Base-by-base conservation (phyloP, 30 jellyfish, hydroid and myxozoan genomes). In the Phacellophora camtschatica region DNA sequence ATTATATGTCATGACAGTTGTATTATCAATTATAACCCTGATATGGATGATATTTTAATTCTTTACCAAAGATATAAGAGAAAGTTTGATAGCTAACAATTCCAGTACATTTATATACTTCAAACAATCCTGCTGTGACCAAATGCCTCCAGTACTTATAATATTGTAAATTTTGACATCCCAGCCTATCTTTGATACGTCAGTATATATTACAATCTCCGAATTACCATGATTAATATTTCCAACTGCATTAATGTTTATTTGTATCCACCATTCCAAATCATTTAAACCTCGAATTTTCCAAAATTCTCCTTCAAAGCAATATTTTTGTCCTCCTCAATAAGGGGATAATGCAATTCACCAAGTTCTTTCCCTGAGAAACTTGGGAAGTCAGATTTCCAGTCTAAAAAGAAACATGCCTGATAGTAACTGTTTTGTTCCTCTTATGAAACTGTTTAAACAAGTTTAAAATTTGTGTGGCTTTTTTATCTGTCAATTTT, bases 141-240 rank as follows among this genome's bases (percentile, higher is more conserved):
- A 12, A 12, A 41, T 3, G 15, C 86, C 86, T 50, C 86, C 74
- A 72, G 86, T 50, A 13, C 78, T 22, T 5, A 23, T 31, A 28
- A 8, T 57, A 64, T 64, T 64, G 27, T 64, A 25, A 64, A 64
- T 64, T 29, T 64, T 64, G 34, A 34, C 86, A 39, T 54, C 86
- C 81, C 86, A 72, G 34, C 80, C 86, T 29, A 56, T 29, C 55
- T 45, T 72, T 31, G 86, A 72, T 9, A 79, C 86, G 31, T 72
- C 86, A 45, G 86, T 45, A 29, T 1, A 29, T 12, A 49, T 29
- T 27, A 45, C 86, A n/a, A 41, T 41, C 23, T 0, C 54, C 4
- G 51, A 30, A 33, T 45, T 24, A 49, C 58, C 58, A 45, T 25
- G 76, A 45, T 12, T 29, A 29, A 72, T 72, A n/a, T 45, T 33